phyloP scores from a whole-genome alignment of 2,113 vertebrate species.

The Cichladusa arquata region DNA sequence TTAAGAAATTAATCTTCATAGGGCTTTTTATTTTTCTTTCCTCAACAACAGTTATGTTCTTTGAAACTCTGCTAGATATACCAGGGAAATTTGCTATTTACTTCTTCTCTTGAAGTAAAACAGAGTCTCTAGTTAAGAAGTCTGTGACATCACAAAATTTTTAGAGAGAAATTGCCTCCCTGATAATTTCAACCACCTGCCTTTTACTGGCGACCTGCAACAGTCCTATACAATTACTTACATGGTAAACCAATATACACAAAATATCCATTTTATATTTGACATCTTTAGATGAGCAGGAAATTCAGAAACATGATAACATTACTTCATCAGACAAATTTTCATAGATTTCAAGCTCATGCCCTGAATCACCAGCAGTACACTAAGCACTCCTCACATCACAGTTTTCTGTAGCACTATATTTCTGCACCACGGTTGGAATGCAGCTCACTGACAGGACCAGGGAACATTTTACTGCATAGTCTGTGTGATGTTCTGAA shows the following conservation, averaged over 20 bases:
- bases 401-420: accelerated
- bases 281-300: not conserved
- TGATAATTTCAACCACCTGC: not conserved
- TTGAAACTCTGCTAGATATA: not conserved
- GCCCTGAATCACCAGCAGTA: not conserved
- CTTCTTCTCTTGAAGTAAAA: not conserved
- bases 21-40: not conserved
- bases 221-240: not conserved
- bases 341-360: not conserved
- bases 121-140: not conserved
- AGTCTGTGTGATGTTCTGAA: not conserved
- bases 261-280: not conserved
- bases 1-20: not conserved
- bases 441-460: not conserved
- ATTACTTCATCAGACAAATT: not conserved
- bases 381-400: not conserved
- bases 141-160: not conserved
- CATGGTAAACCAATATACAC: not conserved
- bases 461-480: not conserved
- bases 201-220: not conserved
- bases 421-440: accelerated
- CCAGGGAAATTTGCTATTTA: not conserved
- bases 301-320: not conserved
- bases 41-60: not conserved
- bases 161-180: not conserved